These are phyloP conservation scores for Eriocheir sinensis DNA, from an alignment of 1,140 invertebrate genomes.

Conservation along the genomic window DNA sequence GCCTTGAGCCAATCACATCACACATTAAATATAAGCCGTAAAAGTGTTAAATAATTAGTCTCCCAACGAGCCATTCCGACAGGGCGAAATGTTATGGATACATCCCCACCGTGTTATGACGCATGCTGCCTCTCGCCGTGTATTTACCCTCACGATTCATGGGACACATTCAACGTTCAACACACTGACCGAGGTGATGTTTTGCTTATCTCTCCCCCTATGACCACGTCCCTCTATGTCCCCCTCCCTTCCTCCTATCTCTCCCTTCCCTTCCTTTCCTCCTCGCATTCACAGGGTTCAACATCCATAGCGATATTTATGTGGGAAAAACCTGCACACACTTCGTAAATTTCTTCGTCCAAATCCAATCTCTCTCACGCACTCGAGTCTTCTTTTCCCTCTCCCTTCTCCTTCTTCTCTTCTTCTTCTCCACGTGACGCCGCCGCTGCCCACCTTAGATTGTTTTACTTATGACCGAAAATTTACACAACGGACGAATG, in stretches of 20 bases:
- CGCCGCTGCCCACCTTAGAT: slow-evolving; percentile 29
- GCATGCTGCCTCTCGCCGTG: background rate
- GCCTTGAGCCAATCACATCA: background rate
- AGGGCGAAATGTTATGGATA: background rate
- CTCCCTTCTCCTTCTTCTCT: background rate
- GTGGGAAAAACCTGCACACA: background rate
- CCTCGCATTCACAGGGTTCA: background rate
- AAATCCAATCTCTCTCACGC: slow-evolving; percentile 8
- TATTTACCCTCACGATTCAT: background rate
- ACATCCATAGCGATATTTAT: slow-evolving; percentile 11
- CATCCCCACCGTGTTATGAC: background rate
- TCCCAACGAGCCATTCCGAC: background rate
- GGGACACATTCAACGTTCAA: background rate
- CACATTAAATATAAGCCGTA: background rate
- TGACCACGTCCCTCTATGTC: too few species aligned
- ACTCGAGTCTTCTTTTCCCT: background rate
- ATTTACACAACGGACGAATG: slow-evolving; percentile 74
- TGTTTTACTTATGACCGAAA: slow-evolving; percentile 68
- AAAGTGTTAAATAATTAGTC: background rate
- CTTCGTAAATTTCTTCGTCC: background rate
- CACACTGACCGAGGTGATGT: background rate
- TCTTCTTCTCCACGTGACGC: background rate
- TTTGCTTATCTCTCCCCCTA: background rate
- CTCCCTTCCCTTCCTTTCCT: background rate
- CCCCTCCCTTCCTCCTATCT: too few species aligned